Percentiles rank a stretch among this genome's conserved stretches.
Evolutionary conservation across 2,797 vertebrate genomes (phyloP).

Genomic region (Lepilemur ruficaudatus): DNA sequence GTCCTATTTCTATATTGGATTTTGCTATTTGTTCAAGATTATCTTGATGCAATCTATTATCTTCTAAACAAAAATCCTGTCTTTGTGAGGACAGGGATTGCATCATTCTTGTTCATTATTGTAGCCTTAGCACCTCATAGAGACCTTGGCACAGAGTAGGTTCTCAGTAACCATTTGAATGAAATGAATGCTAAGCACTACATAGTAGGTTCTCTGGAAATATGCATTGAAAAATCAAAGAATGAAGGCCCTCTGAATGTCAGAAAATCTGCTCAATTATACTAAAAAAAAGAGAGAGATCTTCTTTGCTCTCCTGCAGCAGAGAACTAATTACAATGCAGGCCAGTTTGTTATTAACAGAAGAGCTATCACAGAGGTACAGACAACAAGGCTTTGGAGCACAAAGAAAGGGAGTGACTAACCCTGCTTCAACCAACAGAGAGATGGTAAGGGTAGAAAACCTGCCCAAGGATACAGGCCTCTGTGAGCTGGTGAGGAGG

Average conservation of each 20-base stretch:
- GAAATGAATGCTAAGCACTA: background rate
- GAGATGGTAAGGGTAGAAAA: background rate
- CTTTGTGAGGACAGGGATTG: background rate
- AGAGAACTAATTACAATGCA: background rate
- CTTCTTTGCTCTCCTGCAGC: background rate
- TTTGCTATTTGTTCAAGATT: slow-evolving; percentile 20
- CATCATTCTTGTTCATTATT: background rate
- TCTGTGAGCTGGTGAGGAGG: background rate
- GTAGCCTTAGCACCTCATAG: background rate
- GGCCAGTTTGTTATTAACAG: background rate
- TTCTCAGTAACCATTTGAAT: background rate
- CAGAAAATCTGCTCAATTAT: background rate
- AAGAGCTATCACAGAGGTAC: background rate
- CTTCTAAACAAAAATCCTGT: slow-evolving; percentile 5
- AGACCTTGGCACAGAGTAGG: background rate
- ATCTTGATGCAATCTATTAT: background rate
- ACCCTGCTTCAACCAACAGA: background rate
- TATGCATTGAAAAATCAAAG: background rate
- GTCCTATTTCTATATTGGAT: background rate
- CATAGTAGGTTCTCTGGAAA: background rate
- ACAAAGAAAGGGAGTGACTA: background rate
- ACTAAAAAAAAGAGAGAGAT: background rate
- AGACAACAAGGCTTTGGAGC: background rate
- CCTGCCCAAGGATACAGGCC: background rate
- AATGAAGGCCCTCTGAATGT: background rate